Percentiles rank a stretch among this genome's conserved stretches.
Evolutionary conservation across 2,888 invertebrate genomes (phyloP).

Genomic region (Apamea monoglypha): DNA sequence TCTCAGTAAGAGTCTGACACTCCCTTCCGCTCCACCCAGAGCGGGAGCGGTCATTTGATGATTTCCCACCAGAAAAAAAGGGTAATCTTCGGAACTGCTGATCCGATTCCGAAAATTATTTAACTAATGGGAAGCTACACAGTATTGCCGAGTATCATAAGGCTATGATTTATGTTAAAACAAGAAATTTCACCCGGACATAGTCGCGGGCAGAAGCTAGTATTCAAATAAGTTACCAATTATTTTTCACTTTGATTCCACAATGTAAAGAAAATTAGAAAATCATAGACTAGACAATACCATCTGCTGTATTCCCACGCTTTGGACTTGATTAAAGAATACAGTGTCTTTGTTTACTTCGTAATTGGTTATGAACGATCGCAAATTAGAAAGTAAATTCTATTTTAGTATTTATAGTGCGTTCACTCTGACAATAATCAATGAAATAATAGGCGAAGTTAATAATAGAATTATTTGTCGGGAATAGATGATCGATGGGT

Average conservation of each 20-base stretch:
- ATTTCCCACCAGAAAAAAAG: too few species aligned
- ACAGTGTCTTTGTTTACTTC: constrained; percentile 35
- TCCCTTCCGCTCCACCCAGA: too few species aligned
- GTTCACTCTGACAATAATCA: background rate
- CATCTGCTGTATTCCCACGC: constrained; percentile 55
- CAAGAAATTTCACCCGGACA: too few species aligned
- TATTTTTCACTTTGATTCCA: constrained; percentile 14
- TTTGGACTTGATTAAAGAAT: constrained; percentile 41
- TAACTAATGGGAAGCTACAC: too few species aligned
- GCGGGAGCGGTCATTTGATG: too few species aligned
- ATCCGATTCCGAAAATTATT: too few species aligned
- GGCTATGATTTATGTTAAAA: too few species aligned
- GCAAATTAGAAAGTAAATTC: constrained; percentile 20
- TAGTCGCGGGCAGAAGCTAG: too few species aligned
- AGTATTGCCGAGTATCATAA: too few species aligned
- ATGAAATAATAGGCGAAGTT: background rate
- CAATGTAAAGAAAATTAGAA: constrained; percentile 43
- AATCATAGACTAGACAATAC: constrained; percentile 27
- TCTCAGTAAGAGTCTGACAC: too few species aligned
- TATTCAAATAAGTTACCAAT: background rate
- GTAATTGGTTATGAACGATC: constrained; percentile 40
- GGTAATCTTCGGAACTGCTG: too few species aligned
- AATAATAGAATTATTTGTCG: background rate
- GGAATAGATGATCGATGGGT: background rate
- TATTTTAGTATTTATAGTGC: background rate